Percentiles rank a stretch among this genome's conserved stretches.
These are phyloP conservation scores for Paramormyrops kingsleyae DNA, from an alignment of 2,113 vertebrate species.

Conservation along the genomic window DNA sequence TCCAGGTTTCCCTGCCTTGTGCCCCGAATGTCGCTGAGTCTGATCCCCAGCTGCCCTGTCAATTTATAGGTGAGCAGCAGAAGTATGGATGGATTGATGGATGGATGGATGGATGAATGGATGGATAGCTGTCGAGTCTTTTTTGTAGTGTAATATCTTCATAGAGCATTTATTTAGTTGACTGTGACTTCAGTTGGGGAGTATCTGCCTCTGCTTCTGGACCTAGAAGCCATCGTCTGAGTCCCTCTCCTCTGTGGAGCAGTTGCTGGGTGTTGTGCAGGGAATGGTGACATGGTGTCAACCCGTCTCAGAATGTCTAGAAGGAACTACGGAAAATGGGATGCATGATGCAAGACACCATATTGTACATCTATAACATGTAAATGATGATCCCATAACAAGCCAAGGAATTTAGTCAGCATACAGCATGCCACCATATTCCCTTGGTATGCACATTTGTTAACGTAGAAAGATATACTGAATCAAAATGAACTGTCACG, in stretches of 20 bases:
- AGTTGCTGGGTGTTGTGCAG: neutral
- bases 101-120: neutral
- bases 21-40: neutral
- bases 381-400: neutral
- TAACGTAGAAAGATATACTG: neutral
- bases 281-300: neutral
- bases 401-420: neutral
- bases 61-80: neutral
- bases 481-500: neutral
- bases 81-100: neutral
- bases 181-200: neutral
- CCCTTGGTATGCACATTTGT: neutral
- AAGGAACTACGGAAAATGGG: neutral
- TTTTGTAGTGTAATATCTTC: neutral
- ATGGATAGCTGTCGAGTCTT: neutral
- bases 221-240: neutral
- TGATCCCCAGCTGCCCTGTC: neutral
- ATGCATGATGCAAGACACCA: neutral
- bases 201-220: neutral
- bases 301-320: neutral
- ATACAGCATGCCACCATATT: neutral
- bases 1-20: neutral
- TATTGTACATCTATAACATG: neutral
- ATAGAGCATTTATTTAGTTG: neutral
- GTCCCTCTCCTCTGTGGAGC: neutral